phyloP scores from a whole-genome alignment of 1,140 invertebrate genomes.

The Heliconius hewitsoni region DNA sequence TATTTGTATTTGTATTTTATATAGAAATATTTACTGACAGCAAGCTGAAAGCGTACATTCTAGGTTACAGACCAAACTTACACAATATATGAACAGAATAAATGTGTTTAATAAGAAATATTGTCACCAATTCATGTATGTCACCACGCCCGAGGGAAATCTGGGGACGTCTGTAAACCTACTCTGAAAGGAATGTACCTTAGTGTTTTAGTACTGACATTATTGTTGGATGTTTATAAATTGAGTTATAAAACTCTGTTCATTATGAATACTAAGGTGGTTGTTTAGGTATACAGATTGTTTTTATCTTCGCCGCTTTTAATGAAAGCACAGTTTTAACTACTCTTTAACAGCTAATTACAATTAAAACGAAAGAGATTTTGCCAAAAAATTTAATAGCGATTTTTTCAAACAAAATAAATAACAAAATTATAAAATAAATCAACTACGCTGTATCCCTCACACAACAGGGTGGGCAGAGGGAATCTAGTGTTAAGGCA shows the following conservation, averaged over 20 bases:
- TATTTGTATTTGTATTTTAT: no score
- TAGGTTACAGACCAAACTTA: neutral
- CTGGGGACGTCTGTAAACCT: slow-evolving; percentile 9
- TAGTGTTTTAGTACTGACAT: neutral
- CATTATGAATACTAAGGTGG: neutral
- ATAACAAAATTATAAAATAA: no score
- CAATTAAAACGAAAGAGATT: no score
- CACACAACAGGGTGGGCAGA: no score
- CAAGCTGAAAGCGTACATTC: neutral
- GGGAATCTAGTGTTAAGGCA: no score
- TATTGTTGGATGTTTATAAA: slow-evolving; percentile 1
- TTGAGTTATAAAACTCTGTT: neutral
- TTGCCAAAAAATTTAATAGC: no score
- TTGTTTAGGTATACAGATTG: neutral
- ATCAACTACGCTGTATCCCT: no score
- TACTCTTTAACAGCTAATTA: no score
- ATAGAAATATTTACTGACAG: neutral
- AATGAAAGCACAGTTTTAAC: no score
- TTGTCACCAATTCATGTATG: slow-evolving; percentile 26
- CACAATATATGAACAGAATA: slow-evolving; percentile 7
- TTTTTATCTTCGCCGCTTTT: no score
- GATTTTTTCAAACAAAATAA: no score
- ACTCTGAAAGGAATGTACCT: neutral
- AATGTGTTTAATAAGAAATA: slow-evolving; percentile 15
- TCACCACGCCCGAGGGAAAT: slow-evolving; percentile 21